These are phyloP conservation scores for Drosophila grimshawi DNA, from an alignment of 1,140 invertebrate species.

Conservation along the genomic window DNA sequence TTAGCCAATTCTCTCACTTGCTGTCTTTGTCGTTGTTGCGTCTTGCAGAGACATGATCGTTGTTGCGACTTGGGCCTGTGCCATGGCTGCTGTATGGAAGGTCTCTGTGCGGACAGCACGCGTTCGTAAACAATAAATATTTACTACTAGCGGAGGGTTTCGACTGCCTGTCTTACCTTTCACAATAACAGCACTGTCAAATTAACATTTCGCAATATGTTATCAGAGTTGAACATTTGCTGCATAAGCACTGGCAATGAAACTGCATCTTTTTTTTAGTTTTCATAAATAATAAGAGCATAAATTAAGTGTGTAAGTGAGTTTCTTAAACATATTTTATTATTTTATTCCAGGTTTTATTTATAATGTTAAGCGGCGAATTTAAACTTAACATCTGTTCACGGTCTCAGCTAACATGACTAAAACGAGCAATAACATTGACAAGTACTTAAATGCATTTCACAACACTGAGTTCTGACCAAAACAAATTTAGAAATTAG, in stretches of 20 bases:
- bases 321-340: not conserved
- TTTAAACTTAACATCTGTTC: not conserved
- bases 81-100: conserved; percentile 44
- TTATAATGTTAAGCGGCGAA: not conserved
- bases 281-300: no score
- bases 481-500: not conserved
- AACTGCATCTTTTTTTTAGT: no score
- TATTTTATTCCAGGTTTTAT: not conserved
- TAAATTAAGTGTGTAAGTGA: not conserved
- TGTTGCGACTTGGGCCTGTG: conserved; percentile 66
- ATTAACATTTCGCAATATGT: conserved; percentile 14
- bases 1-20: conserved; percentile 58
- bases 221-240: not conserved
- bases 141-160: not conserved
- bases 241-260: not conserved
- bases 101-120: conserved; percentile 6
- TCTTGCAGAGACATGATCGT: conserved; percentile 29
- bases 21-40: conserved; percentile 47
- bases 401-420: not conserved
- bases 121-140: conserved; percentile 13
- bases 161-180: not conserved
- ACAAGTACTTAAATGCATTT: not conserved
- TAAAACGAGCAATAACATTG: not conserved
- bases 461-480: conserved; percentile 1
- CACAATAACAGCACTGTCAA: not conserved